Percentiles rank a stretch among this genome's conserved stretches.
Evolutionary conservation across 2,797 vertebrate species (phyloP).

Genomic region (Hydrocynus forskahlii): DNA sequence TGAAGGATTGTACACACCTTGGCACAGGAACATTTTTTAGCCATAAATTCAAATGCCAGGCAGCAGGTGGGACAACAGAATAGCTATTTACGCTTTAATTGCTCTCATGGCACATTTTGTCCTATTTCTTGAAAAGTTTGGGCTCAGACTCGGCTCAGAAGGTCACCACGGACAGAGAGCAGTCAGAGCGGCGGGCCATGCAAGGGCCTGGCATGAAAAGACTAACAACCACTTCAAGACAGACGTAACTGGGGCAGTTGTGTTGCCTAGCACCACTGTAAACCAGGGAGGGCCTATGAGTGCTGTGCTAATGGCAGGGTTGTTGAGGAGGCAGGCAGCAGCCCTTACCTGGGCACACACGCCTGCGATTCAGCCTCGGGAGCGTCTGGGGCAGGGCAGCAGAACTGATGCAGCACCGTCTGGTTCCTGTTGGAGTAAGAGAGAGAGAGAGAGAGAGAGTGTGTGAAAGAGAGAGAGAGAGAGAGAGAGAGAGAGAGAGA

Average conservation of each 20-base stretch:
- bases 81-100: neutral
- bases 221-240: conserved; percentile 76
- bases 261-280: conserved; percentile 65
- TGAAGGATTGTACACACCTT: neutral
- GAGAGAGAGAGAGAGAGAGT: neutral
- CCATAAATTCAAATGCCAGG: neutral
- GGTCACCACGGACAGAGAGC: neutral
- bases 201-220: conserved; percentile 53
- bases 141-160: neutral
- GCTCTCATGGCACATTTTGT: neutral
- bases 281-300: conserved; percentile 50
- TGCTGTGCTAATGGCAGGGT: conserved; percentile 9
- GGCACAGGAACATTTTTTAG: too few relatives aligned
- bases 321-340: conserved; percentile 24
- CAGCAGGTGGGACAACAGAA: neutral
- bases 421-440: conserved; percentile 83
- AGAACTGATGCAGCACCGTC: conserved; percentile 98
- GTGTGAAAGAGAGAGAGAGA: neutral
- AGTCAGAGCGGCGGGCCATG: neutral
- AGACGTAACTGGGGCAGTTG: conserved; percentile 67
- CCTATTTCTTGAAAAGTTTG: neutral
- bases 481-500: conserved; percentile 10
- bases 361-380: conserved; percentile 88
- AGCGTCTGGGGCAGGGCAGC: conserved; percentile 93
- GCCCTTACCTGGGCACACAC: conserved; percentile 82